A percentile compares a stretch with the other conserved stretches of the same genome.
Evolutionary conservation across 2,797 vertebrate genomes (phyloP).

Genomic region (Mormyrops boulengeri): DNA sequence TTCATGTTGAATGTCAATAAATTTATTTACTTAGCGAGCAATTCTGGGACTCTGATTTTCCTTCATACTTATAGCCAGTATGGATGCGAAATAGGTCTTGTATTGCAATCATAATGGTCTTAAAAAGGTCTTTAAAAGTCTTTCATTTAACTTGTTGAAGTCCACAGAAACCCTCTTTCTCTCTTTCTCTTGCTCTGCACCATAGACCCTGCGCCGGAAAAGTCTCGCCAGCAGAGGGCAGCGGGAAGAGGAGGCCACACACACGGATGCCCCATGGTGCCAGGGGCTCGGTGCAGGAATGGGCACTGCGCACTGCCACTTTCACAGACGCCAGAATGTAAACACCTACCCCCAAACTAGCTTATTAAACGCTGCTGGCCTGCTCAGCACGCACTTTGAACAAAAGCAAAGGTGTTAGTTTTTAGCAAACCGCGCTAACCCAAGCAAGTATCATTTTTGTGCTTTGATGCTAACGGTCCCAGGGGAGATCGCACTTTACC

Average conservation of each 20-base stretch:
- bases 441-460: background rate
- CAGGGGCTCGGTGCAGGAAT: slow-evolving; percentile 35
- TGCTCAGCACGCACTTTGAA: background rate
- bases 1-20: background rate
- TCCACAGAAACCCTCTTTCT: too few relatives aligned
- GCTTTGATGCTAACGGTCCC: background rate
- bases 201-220: background rate
- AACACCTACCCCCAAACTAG: background rate
- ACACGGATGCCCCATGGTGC: slow-evolving; percentile 32
- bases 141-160: background rate
- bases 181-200: background rate
- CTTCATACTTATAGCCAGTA: background rate
- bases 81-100: background rate
- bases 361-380: background rate
- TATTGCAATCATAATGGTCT: background rate
- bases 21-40: background rate
- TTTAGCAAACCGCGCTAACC: background rate
- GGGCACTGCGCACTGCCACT: background rate
- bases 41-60: background rate
- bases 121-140: background rate
- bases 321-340: background rate
- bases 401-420: background rate
- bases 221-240: background rate
- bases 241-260: background rate
- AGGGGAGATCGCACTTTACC: slow-evolving; percentile 39